Evolutionary conservation across 2,797 vertebrate genomes (phyloP), one percentile per base, ranked within the genome.

Genomic region (Chelonia mydas): DNA sequence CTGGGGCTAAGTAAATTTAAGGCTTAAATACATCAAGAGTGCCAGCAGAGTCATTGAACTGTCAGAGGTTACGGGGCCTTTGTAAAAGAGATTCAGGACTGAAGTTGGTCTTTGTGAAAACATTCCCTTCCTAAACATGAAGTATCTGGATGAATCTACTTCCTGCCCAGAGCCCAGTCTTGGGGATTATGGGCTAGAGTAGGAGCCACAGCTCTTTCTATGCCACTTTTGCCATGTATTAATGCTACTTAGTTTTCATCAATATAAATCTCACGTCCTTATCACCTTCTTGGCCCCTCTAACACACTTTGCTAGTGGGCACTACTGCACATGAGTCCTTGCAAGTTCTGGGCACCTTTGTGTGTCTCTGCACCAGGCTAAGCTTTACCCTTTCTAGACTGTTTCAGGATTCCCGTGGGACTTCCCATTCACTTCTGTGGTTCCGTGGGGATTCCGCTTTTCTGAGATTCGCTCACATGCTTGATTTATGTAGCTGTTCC

Each of bases 21-120:
- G 37, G 37, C 51, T 53, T 72, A 7, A 11, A 17, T 37, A 1
- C 4, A 2, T 0, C 15, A 41, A 0, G 25, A 1, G 0, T n/a
- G 37, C 51, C 65, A 3, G 13, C 5, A 41, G 33, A 37, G 68
- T 17, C 41, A 5, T n/a, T 31, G 82, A 47, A 3, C 19, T 17
- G 11, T 2, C 45, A 12, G 3, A 77, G 27, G 74, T 77, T 49
- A 77, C 27, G 49, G 45, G 47, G 37, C 8, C 27, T 45, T 72
- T 45, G n/a, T 47, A 31, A 72, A 13, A 57, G 65, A 61, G 74
- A 78, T 25, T 50, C 2, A 5, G 45, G 65, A 49, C 11, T 47
- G 37, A 77, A 77, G 5, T 23, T 19, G 31, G 33, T 9, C 37
- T 55, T 83, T 55, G 7, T 45, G 59, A 45, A 87, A 87, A 65